Conservation (phyloP, 1,140 invertebrate genomes). For the Lepidurus arcticus region DNA sequence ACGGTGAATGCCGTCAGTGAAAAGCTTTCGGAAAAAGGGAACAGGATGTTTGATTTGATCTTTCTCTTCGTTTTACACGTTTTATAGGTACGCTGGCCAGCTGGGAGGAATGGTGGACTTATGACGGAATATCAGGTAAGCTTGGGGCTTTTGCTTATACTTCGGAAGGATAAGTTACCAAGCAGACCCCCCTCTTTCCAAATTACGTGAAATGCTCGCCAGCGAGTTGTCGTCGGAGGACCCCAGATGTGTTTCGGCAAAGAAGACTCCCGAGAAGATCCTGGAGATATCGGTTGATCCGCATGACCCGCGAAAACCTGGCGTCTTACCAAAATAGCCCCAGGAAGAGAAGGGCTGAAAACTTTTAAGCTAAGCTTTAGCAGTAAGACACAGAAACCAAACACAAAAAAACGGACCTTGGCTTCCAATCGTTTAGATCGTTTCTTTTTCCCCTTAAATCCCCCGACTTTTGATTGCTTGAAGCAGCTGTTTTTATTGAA, state of each 20-base stretch:
- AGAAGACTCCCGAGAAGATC: neutral
- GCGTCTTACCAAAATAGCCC: conserved; percentile 16
- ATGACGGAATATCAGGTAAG: conserved; percentile 84
- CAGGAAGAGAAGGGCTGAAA: neutral
- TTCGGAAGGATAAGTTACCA: neutral
- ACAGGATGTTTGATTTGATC: neutral
- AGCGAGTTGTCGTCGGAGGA: neutral
- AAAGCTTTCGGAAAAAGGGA: no score
- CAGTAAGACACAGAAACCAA: neutral
- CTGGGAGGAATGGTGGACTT: conserved; percentile 93
- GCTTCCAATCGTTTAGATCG: neutral
- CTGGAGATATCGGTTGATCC: conserved; percentile 11
- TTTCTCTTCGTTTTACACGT: conserved; percentile 37
- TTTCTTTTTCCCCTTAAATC: neutral
- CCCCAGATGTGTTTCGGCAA: neutral
- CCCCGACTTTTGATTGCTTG: neutral
- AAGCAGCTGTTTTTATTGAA: conserved; percentile 1
- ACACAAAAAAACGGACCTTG: neutral
- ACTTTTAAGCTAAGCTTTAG: conserved; percentile 1
- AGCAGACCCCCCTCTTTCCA: neutral
- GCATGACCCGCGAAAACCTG: conserved; percentile 17
- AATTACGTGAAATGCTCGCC: conserved; percentile 1
- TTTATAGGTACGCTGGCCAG: conserved; percentile 66
- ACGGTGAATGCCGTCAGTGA: no score
- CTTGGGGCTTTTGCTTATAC: neutral